These are phyloP conservation scores for Nematostella vectensis DNA, from an alignment of 92 coral and sea anemone genomes.

Conservation along the genomic window DNA sequence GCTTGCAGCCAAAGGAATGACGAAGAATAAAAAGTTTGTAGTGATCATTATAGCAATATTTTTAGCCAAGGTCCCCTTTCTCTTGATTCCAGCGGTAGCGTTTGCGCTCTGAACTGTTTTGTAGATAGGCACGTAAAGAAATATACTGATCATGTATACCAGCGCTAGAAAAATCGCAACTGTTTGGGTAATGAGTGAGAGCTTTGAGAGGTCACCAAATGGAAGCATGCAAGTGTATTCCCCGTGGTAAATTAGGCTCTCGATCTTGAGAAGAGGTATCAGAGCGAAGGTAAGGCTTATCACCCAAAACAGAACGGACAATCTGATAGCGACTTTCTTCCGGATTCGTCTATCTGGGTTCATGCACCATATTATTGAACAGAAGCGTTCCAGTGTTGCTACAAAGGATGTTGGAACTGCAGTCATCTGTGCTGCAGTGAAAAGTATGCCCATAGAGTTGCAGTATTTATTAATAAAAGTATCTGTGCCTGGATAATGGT, in stretches of 20 bases:
- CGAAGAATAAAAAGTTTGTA: constrained; percentile 40
- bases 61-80: constrained; percentile 51
- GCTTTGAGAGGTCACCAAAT: constrained; percentile 10
- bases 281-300: constrained; percentile 25
- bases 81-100: constrained; percentile 34
- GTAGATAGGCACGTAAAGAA: constrained; percentile 41
- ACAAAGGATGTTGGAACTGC: constrained; percentile 36
- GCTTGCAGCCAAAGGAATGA: constrained; percentile 36
- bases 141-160: constrained; percentile 19
- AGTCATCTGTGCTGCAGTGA: constrained; percentile 41
- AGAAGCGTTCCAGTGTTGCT: constrained; percentile 43
- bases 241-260: constrained; percentile 51
- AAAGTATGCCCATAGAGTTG: constrained; percentile 39
- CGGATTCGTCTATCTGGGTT: constrained; percentile 31
- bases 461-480: constrained; percentile 42
- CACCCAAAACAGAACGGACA: constrained; percentile 25
- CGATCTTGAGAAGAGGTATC: constrained; percentile 34
- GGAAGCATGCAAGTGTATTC: constrained; percentile 57
- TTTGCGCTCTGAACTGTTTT: constrained; percentile 19
- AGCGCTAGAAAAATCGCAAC: constrained; percentile 29
- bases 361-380: constrained; percentile 45
- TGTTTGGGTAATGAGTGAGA: constrained; percentile 17
- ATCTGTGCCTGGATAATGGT: constrained; percentile 25
- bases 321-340: constrained; percentile 4
- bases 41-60: constrained; percentile 39